phyloP scores from a whole-genome alignment of 2,888 invertebrate species.

The Dryadula phaetusa region DNA sequence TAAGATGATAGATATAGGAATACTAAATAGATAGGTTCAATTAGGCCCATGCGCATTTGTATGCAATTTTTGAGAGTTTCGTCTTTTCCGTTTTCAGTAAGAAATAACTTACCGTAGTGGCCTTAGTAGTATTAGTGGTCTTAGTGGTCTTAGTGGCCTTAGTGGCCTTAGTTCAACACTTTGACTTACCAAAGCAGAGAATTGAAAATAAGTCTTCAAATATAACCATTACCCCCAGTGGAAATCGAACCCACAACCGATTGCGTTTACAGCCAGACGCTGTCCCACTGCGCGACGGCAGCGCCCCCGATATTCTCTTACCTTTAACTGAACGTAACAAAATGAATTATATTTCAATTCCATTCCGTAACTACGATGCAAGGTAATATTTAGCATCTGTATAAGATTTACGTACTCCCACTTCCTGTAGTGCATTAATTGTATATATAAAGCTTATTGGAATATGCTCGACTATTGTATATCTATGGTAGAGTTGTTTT shows the following conservation, averaged over 20 bases:
- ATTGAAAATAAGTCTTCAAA: no score
- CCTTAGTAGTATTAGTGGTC: no score
- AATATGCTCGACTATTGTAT: neutral
- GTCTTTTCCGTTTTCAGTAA: no score
- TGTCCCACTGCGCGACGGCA: no score
- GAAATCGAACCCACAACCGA: no score
- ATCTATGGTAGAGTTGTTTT: neutral
- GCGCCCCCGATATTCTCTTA: neutral
- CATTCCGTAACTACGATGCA: constrained; percentile 42
- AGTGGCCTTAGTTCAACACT: no score
- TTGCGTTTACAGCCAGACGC: no score
- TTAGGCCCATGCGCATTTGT: neutral
- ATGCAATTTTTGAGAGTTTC: neutral
- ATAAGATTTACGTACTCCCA: constrained; percentile 40
- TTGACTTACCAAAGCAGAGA: no score
- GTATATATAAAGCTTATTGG: neutral
- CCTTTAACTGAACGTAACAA: neutral
- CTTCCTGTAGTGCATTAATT: constrained; percentile 2
- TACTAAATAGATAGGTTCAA: neutral
- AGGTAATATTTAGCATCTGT: constrained; percentile 57
- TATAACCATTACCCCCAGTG: no score
- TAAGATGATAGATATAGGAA: neutral
- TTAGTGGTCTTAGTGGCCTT: no score
- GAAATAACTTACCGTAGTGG: no score
- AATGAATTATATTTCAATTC: constrained; percentile 27